These are phyloP conservation scores for Drosophila eugracilis DNA, from an alignment of 1,140 invertebrate species.

Conservation along the genomic window DNA sequence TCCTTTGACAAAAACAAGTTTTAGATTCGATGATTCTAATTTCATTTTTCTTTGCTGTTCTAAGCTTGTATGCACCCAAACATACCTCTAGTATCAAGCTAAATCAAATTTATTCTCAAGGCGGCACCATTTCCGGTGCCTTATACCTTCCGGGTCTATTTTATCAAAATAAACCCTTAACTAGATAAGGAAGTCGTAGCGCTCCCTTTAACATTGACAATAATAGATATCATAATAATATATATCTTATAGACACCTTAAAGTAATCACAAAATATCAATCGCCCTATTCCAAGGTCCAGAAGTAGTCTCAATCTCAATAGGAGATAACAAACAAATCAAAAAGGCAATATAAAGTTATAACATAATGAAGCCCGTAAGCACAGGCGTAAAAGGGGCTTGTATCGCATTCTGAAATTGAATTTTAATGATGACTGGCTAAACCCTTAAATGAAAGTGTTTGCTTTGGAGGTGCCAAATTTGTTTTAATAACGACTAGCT, in stretches of 20 bases:
- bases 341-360: background rate
- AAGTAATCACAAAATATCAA: background rate
- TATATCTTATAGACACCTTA: background rate
- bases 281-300: background rate
- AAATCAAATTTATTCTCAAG: background rate
- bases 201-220: too few species aligned
- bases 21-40: too few species aligned
- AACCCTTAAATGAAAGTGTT: background rate
- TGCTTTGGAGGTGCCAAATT: background rate
- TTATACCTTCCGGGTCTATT: background rate
- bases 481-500: constrained; percentile 8
- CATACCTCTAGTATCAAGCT: too few species aligned
- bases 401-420: background rate
- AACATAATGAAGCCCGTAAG: background rate
- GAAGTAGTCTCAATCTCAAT: background rate
- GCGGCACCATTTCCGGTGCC: background rate
- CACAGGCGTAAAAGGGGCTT: background rate
- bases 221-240: background rate
- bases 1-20: background rate
- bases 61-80: too few species aligned
- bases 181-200: background rate
- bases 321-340: background rate
- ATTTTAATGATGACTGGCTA: constrained; percentile 7
- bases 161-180: background rate
- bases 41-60: background rate